A percentile compares a stretch with the other conserved stretches of the same genome.
Conservation (phyloP, 2,797 vertebrate genomes). For the Gadopsis bispinosus region DNA sequence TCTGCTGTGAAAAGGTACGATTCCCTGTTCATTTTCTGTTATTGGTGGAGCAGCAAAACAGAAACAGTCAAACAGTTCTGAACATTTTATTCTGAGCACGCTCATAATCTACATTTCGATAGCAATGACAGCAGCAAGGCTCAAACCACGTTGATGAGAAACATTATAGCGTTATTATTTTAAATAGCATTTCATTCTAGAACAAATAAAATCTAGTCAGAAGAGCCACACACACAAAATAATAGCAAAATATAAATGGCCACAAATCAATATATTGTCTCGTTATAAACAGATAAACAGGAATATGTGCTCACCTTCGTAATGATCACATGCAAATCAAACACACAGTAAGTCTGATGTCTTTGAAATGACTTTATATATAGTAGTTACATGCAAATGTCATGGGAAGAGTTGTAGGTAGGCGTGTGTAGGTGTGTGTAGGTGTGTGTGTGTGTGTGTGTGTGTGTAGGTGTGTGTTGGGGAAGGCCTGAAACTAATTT, state of each 20-base stretch:
- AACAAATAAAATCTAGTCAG: background rate
- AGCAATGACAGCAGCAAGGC: background rate
- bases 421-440: background rate
- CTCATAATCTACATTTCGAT: background rate
- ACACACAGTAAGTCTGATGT: background rate
- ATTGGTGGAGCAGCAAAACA: background rate
- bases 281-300: background rate
- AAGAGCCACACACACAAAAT: too few species aligned
- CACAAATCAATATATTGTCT: background rate
- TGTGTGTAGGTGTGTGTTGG: background rate
- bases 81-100: too few species aligned
- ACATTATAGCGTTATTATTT: background rate
- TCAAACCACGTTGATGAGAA: background rate
- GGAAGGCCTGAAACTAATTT: background rate
- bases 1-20: too few species aligned
- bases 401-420: background rate
- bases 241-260: too few species aligned
- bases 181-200: background rate
- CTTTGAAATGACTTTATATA: background rate
- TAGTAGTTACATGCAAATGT: background rate
- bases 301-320: background rate
- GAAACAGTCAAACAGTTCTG: background rate
- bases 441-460: background rate
- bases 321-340: background rate
- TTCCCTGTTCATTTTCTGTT: background rate